phyloP scores from a whole-genome alignment of 2,797 vertebrate genomes.

The Poeciliopsis infans region DNA sequence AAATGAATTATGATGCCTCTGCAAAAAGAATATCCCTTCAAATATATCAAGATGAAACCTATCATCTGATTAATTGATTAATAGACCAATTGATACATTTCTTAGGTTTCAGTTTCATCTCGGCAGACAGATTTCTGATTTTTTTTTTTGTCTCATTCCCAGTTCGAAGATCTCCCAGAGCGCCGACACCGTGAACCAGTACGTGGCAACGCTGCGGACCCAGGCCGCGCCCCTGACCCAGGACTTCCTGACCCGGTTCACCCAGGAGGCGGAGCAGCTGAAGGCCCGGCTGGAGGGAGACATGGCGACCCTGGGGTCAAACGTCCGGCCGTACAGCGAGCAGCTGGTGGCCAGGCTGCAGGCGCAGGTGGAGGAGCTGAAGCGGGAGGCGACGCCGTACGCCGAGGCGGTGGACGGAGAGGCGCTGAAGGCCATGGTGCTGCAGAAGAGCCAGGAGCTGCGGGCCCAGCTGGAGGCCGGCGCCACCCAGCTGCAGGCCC shows the following conservation, averaged over 20 bases:
- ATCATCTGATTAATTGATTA: no score
- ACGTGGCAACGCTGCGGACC: slow-evolving; percentile 43
- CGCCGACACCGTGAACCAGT: slow-evolving; percentile 56
- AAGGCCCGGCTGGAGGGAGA: slow-evolving; percentile 70
- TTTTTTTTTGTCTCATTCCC: background rate
- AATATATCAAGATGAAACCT: no score
- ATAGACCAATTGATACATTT: no score
- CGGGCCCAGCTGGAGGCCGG: slow-evolving; percentile 60
- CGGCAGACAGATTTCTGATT: no score
- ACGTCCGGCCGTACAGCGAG: slow-evolving; percentile 64
- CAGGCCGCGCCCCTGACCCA: slow-evolving; percentile 70
- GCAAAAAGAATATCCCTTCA: no score
- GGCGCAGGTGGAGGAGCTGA: slow-evolving; percentile 69
- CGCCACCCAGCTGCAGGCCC: slow-evolving; percentile 45
- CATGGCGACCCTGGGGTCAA: slow-evolving; percentile 33
- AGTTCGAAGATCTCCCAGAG: slow-evolving; percentile 73
- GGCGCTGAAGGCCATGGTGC: slow-evolving; percentile 65
- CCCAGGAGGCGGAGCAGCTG: slow-evolving; percentile 72
- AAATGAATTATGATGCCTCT: no score
- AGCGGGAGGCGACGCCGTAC: slow-evolving; percentile 56
- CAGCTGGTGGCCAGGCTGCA: slow-evolving; percentile 59
- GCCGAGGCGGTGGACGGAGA: slow-evolving; percentile 63
- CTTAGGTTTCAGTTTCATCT: no score
- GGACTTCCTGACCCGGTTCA: slow-evolving; percentile 64
- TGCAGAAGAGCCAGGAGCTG: slow-evolving; percentile 75